Conservation (phyloP, 2,113 vertebrate genomes). For the Acrocephalus kingi region DNA sequence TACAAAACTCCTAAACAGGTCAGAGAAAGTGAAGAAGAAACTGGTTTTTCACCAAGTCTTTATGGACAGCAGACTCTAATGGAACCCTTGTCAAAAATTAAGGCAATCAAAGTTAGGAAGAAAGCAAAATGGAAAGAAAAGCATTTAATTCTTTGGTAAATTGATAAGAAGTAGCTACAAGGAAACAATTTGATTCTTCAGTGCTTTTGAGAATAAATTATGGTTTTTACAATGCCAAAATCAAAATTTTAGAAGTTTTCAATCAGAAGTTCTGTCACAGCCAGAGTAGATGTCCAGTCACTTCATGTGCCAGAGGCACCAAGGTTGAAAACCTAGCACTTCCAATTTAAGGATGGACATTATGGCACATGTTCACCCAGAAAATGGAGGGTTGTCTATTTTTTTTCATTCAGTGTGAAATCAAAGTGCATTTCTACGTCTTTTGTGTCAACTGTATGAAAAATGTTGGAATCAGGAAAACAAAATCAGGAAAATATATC, state of each 20-base stretch:
- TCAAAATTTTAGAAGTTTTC: neutral
- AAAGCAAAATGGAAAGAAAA: neutral
- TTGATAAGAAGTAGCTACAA: neutral
- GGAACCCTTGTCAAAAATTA: neutral
- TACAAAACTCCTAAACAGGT: neutral
- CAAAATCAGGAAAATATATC: neutral
- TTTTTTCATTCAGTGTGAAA: neutral
- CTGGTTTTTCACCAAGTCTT: neutral
- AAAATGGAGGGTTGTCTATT: neutral
- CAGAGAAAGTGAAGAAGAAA: neutral
- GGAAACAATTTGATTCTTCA: neutral
- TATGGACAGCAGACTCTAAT: fast-evolving
- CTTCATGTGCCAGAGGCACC: neutral
- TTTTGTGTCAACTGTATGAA: neutral
- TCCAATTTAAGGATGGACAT: neutral
- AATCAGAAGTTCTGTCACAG: neutral
- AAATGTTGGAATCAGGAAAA: neutral
- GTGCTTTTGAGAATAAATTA: neutral
- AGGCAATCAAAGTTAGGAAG: neutral
- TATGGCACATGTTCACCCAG: neutral
- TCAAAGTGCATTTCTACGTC: neutral
- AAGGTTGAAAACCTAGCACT: neutral
- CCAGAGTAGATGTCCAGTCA: neutral
- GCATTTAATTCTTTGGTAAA: neutral
- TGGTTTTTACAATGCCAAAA: neutral